These are phyloP conservation scores for Leptura quadrifasciata DNA, from an alignment of 2,888 invertebrate species.

Conservation along the genomic window DNA sequence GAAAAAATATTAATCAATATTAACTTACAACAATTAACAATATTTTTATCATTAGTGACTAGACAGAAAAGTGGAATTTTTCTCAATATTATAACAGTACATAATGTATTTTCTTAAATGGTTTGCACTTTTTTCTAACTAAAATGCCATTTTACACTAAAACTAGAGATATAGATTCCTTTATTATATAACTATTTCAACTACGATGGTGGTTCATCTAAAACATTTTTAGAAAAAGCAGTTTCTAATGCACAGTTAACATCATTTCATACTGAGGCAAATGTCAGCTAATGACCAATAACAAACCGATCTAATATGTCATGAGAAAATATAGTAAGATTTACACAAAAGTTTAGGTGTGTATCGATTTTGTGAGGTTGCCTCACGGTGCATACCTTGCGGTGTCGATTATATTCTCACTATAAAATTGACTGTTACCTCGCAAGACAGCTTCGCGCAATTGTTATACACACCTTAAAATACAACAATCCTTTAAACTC, in stretches of 20 bases:
- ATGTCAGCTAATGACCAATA: background rate
- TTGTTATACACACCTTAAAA: too few relatives aligned
- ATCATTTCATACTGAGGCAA: background rate
- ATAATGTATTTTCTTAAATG: constrained; percentile 43
- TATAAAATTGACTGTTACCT: too few relatives aligned
- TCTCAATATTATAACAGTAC: constrained; percentile 49
- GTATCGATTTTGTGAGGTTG: too few relatives aligned
- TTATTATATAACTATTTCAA: constrained; percentile 1
- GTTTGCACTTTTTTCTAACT: constrained; percentile 50
- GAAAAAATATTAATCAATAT: constrained; percentile 49
- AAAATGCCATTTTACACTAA: constrained; percentile 44
- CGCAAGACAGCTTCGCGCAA: too few relatives aligned
- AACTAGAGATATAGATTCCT: constrained; percentile 15
- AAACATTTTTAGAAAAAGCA: background rate
- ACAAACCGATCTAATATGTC: background rate
- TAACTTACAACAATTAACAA: constrained; percentile 57
- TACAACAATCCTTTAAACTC: background rate
- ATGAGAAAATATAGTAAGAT: background rate
- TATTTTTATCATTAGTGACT: constrained; percentile 59
- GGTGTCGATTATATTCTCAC: too few relatives aligned
- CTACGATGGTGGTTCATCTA: background rate
- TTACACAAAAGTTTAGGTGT: background rate
- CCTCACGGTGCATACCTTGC: too few relatives aligned
- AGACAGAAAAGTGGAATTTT: constrained; percentile 58
- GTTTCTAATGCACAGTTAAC: background rate